Base-by-base conservation (phyloP, 2,113 vertebrate genomes). In the Suricata suricatta region DNA sequence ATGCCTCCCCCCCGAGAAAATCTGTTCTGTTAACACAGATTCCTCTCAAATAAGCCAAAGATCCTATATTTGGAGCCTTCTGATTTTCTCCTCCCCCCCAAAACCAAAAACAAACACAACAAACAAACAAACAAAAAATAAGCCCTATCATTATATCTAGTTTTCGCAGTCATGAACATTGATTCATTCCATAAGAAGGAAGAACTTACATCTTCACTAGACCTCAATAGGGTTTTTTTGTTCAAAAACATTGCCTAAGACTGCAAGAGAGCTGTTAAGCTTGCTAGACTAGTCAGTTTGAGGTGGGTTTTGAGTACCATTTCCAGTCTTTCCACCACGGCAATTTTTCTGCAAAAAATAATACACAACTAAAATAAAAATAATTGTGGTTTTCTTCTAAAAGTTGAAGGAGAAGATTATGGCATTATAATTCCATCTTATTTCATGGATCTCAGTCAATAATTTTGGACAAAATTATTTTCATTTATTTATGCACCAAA, bases 331-430 rank as follows among this genome's bases (percentile, higher is more conserved):
- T 90, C 54, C 25, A 60, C 19, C 93, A 74, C 12, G 74, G 29
- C 23, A 41, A 6, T 82, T 87, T 84, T 81, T 71, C 66, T 54
- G 38, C 8, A 85, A 85, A 85, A 90, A 90, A 77, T 92, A 69
- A 86, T 87, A 82, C 41, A 86, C n/a, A 81, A 79, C 52, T 93
- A 38, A 95, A 82, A 88, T 86, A 19, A 82, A 85, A 86, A 64
- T 47, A 35, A 50, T 38, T 96, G 72, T 69, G 9, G 6, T 68
- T 93, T 95, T 88, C 50, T 91, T 81, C 52, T 84, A 66, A 66
- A 83, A 89, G 64, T 81, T 76, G 50, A 91, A 92, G 85, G 14
- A 93, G 57, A 77, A 77, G 38, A 76, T 72, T 60, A 21, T 17
- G 66, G 50, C 33, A 7, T 91, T 76, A 23, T n/a, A 50, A 96